These are phyloP conservation scores for Drosophila setosimentum DNA, from an alignment of 2,888 invertebrate genomes.

Conservation along the genomic window DNA sequence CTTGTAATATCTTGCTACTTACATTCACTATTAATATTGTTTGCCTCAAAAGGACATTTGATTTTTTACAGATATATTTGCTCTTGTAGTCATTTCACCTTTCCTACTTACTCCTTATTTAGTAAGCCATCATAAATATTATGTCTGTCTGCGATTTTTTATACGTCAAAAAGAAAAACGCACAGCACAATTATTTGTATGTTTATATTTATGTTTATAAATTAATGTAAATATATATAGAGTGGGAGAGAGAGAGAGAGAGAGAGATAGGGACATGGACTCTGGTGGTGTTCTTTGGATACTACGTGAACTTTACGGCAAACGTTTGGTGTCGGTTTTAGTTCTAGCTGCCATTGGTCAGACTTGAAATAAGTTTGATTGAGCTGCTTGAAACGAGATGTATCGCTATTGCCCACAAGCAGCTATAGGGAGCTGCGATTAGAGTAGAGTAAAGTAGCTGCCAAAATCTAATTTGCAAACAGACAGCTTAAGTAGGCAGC, in stretches of 20 bases:
- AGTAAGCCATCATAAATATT: slow-evolving; percentile 71
- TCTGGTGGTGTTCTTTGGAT: slow-evolving; percentile 21
- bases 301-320: slow-evolving; percentile 36
- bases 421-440: not conserved
- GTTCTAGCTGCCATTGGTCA: slow-evolving; percentile 30
- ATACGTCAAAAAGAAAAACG: slow-evolving; percentile 14
- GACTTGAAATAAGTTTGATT: slow-evolving; percentile 73
- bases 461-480: slow-evolving; percentile 68
- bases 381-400: slow-evolving; percentile 37
- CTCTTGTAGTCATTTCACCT: slow-evolving; percentile 17
- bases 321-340: slow-evolving; percentile 24
- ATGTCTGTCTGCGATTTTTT: slow-evolving; percentile 46
- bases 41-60: slow-evolving; percentile 51
- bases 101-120: slow-evolving; percentile 30
- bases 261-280: not conserved
- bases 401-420: slow-evolving; percentile 1
- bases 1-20: slow-evolving; percentile 1
- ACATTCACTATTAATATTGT: slow-evolving; percentile 18
- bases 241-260: slow-evolving; percentile 1
- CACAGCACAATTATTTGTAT: slow-evolving; percentile 7
- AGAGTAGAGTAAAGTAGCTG: slow-evolving; percentile 15
- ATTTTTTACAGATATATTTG: slow-evolving; percentile 56
- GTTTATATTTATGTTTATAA: not conserved
- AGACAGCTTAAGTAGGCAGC: slow-evolving; percentile 76
- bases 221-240: slow-evolving; percentile 8